Conservation (phyloP, 2,113 vertebrate genomes). For the Elgaria multicarinata region DNA sequence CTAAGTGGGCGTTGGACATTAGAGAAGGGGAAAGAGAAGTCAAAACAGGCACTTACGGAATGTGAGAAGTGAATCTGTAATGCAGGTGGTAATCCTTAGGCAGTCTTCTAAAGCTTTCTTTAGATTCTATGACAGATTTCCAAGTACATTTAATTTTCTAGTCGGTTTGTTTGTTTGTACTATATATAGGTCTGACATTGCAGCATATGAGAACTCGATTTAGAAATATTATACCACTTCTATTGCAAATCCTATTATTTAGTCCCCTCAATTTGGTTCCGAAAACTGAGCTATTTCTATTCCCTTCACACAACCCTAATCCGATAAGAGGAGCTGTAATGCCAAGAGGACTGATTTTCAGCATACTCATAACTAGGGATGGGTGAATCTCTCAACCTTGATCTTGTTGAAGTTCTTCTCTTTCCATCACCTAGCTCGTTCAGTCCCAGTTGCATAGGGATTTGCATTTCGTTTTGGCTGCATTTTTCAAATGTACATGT, state of each 20-base stretch:
- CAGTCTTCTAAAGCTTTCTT: constrained; percentile 24
- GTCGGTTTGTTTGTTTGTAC: constrained; percentile 3
- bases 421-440: no score
- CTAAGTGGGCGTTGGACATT: constrained; percentile 24
- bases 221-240: not conserved
- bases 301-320: not conserved
- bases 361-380: no score
- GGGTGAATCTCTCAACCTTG: no score
- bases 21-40: constrained; percentile 7
- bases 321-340: no score
- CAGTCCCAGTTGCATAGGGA: no score
- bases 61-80: not conserved
- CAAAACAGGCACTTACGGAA: constrained; percentile 22
- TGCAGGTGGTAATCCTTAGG: constrained; percentile 31
- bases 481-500: no score
- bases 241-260: not conserved
- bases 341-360: no score
- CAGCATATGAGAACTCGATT: not conserved
- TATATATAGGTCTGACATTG: not conserved
- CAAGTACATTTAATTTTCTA: not conserved
- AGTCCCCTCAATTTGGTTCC: not conserved
- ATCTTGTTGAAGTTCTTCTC: no score
- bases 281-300: not conserved
- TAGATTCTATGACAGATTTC: not conserved
- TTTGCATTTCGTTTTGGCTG: no score